Percentiles rank a stretch among this genome's conserved stretches.
These are phyloP conservation scores for Camponotus pennsylvanicus DNA, from an alignment of 1,140 invertebrate genomes.

Conservation along the genomic window DNA sequence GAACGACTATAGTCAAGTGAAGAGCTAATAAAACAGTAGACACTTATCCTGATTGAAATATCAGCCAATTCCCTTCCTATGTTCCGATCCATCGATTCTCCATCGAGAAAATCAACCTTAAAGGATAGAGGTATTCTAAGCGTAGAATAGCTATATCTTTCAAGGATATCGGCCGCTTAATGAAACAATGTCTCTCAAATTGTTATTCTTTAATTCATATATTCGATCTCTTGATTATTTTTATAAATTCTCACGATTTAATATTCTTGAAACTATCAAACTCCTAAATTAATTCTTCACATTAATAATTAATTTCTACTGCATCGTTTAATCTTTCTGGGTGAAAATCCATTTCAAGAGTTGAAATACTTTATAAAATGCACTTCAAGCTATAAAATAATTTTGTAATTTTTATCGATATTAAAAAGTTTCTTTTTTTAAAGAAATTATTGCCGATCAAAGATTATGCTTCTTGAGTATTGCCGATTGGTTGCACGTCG, in stretches of 20 bases:
- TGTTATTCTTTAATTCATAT: constrained; percentile 35
- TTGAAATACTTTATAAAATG: no score
- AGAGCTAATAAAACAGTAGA: constrained; percentile 54
- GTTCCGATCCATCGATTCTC: constrained; percentile 39
- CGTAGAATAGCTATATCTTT: neutral
- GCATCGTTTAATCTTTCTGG: neutral
- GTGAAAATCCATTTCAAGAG: neutral
- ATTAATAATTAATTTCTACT: neutral
- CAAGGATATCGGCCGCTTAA: constrained; percentile 39
- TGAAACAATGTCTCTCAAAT: constrained; percentile 20
- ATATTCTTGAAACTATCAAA: neutral
- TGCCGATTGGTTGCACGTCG: neutral
- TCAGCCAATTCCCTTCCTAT: constrained; percentile 40
- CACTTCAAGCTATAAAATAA: neutral
- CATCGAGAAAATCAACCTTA: neutral
- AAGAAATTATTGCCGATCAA: neutral
- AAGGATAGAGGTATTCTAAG: constrained; percentile 23
- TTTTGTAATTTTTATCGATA: neutral
- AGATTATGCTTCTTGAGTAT: neutral
- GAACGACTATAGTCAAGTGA: neutral
- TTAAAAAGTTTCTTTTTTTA: neutral
- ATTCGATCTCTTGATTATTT: neutral
- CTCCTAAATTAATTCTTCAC: neutral
- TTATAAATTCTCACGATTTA: neutral
- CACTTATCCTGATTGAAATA: constrained; percentile 61